Evolutionary conservation across 2,113 vertebrate genomes (phyloP).

Genomic region (Condylura cristata): DNA sequence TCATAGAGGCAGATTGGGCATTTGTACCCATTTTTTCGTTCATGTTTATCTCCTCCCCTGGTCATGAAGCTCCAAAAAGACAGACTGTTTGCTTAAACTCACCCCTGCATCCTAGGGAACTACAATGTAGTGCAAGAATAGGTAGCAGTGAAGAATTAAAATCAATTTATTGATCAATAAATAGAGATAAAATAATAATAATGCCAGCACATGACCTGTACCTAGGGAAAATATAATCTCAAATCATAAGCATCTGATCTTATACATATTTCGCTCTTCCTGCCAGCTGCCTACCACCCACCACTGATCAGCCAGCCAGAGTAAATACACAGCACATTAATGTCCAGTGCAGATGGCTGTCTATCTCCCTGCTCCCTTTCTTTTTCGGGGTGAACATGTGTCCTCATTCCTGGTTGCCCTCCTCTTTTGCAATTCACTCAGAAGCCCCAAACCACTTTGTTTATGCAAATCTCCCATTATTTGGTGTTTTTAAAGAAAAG

Average conservation of each 20-base stretch:
- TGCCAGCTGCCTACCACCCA: neutral
- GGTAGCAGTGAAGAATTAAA: neutral
- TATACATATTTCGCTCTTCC: neutral
- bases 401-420: neutral
- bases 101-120: neutral
- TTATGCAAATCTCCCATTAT: neutral
- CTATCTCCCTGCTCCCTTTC: neutral
- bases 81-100: neutral
- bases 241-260: neutral
- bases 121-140: no score
- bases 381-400: neutral
- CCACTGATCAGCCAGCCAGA: neutral
- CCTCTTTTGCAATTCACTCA: neutral
- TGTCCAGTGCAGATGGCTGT: neutral
- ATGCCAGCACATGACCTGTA: neutral
- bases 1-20: neutral
- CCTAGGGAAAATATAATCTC: neutral
- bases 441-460: neutral
- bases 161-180: neutral
- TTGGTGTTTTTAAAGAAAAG: conserved; percentile 11
- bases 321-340: neutral
- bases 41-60: neutral
- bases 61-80: neutral
- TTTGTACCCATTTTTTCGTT: neutral
- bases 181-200: neutral